Conservation (phyloP, 2,113 vertebrate genomes). For the Cricetomys ansorgei region DNA sequence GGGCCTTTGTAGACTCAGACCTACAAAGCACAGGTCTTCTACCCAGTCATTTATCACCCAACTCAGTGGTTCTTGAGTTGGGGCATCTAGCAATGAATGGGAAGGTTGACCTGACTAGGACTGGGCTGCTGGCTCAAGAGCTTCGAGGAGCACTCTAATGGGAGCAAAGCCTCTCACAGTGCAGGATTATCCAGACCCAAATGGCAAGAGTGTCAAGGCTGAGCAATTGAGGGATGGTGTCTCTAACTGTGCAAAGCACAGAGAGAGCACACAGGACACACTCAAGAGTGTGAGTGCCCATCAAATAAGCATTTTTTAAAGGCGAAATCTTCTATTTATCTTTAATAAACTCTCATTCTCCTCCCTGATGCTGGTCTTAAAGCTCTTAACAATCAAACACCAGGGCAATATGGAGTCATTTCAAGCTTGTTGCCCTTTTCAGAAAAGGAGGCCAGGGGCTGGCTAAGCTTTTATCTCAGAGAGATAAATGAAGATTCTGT, state of each 20-base stretch:
- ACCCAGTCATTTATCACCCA: neutral
- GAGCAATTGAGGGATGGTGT: neutral
- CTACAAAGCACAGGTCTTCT: neutral
- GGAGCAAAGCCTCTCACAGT: neutral
- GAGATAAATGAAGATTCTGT: slow-evolving; percentile 42
- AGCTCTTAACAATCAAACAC: slow-evolving; percentile 27
- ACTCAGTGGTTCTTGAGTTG: neutral
- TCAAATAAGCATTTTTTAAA: neutral
- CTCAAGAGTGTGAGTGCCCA: neutral
- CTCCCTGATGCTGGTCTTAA: neutral
- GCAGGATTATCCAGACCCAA: neutral
- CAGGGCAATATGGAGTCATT: slow-evolving; percentile 40
- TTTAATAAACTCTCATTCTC: neutral
- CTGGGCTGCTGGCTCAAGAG: slow-evolving; percentile 3
- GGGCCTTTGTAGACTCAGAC: neutral
- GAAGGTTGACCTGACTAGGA: neutral
- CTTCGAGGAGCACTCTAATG: neutral
- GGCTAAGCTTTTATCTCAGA: neutral
- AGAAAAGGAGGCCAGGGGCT: slow-evolving; percentile 9
- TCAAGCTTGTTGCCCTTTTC: slow-evolving; percentile 36
- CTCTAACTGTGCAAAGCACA: neutral
- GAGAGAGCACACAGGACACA: neutral
- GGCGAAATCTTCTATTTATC: neutral
- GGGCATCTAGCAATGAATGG: neutral
- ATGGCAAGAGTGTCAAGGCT: neutral